phyloP scores from a whole-genome alignment of 2,113 vertebrate genomes.

The Vicugna pacos region DNA sequence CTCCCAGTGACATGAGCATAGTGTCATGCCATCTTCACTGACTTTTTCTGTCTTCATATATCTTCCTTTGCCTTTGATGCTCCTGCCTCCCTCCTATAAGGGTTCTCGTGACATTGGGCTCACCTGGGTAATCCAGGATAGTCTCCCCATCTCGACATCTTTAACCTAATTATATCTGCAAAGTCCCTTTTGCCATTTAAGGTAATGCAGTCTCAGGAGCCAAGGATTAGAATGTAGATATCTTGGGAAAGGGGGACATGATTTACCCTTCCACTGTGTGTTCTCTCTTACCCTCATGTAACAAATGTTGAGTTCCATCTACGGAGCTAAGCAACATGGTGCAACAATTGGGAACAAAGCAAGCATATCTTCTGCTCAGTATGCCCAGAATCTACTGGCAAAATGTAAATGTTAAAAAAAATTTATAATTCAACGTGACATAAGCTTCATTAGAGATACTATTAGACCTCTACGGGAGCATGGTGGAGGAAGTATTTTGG shows the following conservation, averaged over 20 bases:
- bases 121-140: neutral
- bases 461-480: neutral
- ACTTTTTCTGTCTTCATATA: neutral
- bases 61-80: neutral
- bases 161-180: neutral
- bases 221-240: neutral
- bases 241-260: neutral
- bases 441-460: constrained; percentile 30
- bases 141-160: neutral
- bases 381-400: neutral
- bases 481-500: neutral
- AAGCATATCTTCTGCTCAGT: neutral
- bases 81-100: neutral
- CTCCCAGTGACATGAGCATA: neutral
- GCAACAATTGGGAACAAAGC: neutral
- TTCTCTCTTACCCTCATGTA: neutral
- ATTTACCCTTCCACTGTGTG: neutral
- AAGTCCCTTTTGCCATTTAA: neutral
- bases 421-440: neutral
- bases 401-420: neutral
- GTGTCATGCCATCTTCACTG: neutral
- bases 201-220: neutral
- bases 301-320: neutral
- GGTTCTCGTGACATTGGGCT: neutral
- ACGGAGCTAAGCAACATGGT: neutral